These are phyloP conservation scores for Gila robusta DNA, from an alignment of 2,797 vertebrate species.

Conservation along the genomic window DNA sequence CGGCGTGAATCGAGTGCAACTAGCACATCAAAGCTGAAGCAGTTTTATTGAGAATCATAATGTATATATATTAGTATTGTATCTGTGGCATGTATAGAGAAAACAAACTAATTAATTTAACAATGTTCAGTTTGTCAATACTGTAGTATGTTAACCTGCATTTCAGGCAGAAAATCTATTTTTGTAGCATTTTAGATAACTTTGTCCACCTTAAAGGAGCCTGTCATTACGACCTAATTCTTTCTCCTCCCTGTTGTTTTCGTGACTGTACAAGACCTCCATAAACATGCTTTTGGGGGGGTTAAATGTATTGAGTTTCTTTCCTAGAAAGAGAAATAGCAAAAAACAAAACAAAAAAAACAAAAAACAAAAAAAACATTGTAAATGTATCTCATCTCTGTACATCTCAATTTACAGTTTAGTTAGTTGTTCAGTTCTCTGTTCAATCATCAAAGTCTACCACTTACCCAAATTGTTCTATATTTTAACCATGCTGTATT, in stretches of 20 bases:
- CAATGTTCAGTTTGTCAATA: not conserved
- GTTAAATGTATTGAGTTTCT: slow-evolving; percentile 36
- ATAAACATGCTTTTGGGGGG: slow-evolving; percentile 44
- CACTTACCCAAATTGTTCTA: not conserved
- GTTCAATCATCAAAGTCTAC: not conserved
- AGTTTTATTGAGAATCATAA: not conserved
- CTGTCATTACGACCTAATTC: not conserved
- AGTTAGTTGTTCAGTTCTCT: not conserved
- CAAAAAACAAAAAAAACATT: slow-evolving; percentile 1
- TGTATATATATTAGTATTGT: not conserved
- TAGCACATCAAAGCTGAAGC: not conserved
- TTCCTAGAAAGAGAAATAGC: slow-evolving; percentile 46
- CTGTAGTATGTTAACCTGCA: not conserved
- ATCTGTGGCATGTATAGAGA: not conserved
- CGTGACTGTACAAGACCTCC: not conserved
- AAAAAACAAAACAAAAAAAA: not conserved
- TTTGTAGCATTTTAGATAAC: not conserved
- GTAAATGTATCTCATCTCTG: not conserved
- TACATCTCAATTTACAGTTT: not conserved
- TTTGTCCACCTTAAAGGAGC: slow-evolving; percentile 54
- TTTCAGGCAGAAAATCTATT: not conserved
- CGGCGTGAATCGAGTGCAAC: not conserved
- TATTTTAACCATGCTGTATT: not conserved
- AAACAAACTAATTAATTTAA: not conserved
- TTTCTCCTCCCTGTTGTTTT: slow-evolving; percentile 23